Evolutionary conservation across 2,113 vertebrate genomes (phyloP), one percentile per base, ranked within the genome.

Genomic region (Abramis brama): DNA sequence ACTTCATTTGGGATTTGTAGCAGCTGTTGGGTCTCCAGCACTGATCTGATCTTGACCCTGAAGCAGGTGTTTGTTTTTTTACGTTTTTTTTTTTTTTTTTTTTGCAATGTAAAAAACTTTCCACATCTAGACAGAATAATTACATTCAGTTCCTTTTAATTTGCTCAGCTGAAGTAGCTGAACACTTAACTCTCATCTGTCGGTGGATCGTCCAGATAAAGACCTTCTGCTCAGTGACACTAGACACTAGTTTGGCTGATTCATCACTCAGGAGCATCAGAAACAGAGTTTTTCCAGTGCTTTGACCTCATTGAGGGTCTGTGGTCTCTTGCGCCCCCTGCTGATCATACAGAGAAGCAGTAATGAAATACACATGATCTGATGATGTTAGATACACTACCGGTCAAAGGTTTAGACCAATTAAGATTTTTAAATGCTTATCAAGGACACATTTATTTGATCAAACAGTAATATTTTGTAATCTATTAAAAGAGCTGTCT

Each of bases 281-380:
- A 17, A 68, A 68, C 15, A 33, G 15, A 68, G 64, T 19, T 33
- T 68, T 21, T 36, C 25, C 43, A 25, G 23, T 2, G 12, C 11
- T 47, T 25, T 25, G 10, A 74, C 6, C 6, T n/a, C 43, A 74
- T 15, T 33, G 33, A 62, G 8, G 75, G 33, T 50, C 23, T 21
- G 23, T 83, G 70, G 70, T 19, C 23, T 86, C 1, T 74, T 19
- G 11, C 50, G 74, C 87, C 74, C 74, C 74, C 87, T 88, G 64
- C 55, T 62, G 84, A 62, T 55, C 23, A 30, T 77, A 57, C 13
- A 55, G 9, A 68, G 45, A 57, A 87, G 55, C 60, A n/a, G 25
- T 6, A 11, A 59, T 8, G 3, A 74, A 74, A 47, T 12, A 8
- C 25, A 6, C 10, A 73, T n/a, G 36, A 39, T 13, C 21, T 73